Conservation (phyloP, 2,888 invertebrate genomes). For the Eupelmus urozonus region DNA sequence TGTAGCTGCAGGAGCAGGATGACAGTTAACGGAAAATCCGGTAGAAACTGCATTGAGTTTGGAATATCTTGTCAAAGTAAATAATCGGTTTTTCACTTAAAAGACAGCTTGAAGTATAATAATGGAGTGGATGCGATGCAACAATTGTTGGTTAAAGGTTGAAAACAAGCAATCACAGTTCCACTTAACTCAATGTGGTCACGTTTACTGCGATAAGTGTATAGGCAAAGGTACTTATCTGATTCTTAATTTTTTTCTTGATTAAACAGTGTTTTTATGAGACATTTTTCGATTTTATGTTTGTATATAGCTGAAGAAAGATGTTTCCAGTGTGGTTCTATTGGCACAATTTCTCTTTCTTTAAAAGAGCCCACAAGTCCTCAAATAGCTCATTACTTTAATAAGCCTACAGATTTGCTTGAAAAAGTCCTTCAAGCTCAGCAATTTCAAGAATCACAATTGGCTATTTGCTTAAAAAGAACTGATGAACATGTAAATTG, state of each 20-base stretch:
- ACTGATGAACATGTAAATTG: slow-evolving; percentile 26
- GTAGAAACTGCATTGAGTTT: too few relatives aligned
- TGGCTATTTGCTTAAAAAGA: slow-evolving; percentile 38
- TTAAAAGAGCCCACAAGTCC: slow-evolving; percentile 46
- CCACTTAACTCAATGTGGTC: slow-evolving; percentile 55
- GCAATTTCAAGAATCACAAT: slow-evolving; percentile 43
- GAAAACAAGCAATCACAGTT: slow-evolving; percentile 32
- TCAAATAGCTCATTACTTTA: slow-evolving; percentile 53
- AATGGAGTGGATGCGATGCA: slow-evolving; percentile 57
- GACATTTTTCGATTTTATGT: neutral
- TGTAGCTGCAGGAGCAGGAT: too few relatives aligned
- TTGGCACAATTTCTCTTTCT: slow-evolving; percentile 33
- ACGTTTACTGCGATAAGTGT: slow-evolving; percentile 51
- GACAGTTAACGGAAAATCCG: too few relatives aligned
- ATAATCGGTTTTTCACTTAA: too few relatives aligned
- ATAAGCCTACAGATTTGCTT: slow-evolving; percentile 18
- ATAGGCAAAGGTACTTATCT: slow-evolving; percentile 44
- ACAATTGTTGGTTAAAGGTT: slow-evolving; percentile 47
- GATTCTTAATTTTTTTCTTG: too few relatives aligned
- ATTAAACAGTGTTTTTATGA: too few relatives aligned
- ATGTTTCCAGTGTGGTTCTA: slow-evolving; percentile 49
- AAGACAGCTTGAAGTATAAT: too few relatives aligned
- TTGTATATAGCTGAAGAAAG: slow-evolving; percentile 38
- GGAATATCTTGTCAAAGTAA: too few relatives aligned
- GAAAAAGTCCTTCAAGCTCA: slow-evolving; percentile 50